These are phyloP conservation scores for Cordylochernes scorpioides DNA, from an alignment of 2,888 invertebrate genomes.

Conservation along the genomic window DNA sequence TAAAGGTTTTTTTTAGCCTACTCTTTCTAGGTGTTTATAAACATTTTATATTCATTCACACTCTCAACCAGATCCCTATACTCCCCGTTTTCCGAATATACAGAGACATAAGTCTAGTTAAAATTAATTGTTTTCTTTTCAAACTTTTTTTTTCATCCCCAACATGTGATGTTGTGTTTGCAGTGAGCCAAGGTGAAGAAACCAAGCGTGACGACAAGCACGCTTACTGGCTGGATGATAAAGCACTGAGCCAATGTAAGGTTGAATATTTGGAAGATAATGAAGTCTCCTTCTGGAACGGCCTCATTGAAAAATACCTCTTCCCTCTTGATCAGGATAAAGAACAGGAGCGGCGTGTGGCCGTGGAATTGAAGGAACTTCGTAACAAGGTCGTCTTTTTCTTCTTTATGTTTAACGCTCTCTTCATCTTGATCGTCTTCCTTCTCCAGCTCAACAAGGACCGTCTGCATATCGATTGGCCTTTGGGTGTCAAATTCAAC, in stretches of 20 bases:
- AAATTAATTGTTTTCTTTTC: slow-evolving; percentile 1
- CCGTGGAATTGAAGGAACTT: slow-evolving; percentile 68
- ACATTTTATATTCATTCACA: no score
- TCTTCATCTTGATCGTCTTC: slow-evolving; percentile 94
- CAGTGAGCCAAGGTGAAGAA: no score
- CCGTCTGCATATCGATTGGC: slow-evolving; percentile 83
- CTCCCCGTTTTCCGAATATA: no score
- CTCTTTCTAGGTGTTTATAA: no score
- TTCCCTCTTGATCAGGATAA: slow-evolving; percentile 79
- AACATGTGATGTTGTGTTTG: no score
- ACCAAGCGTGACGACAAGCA: slow-evolving; percentile 58
- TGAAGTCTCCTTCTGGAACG: slow-evolving; percentile 78
- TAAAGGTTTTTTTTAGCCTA: no score
- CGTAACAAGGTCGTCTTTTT: slow-evolving; percentile 81
- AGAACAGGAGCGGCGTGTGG: slow-evolving; percentile 67
- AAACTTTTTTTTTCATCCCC: no score
- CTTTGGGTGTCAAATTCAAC: slow-evolving; percentile 74
- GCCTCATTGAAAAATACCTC: slow-evolving; percentile 74
- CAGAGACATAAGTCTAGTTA: not conserved
- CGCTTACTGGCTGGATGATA: slow-evolving; percentile 82
- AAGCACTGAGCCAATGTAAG: slow-evolving; percentile 61
- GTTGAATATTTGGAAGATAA: slow-evolving; percentile 57
- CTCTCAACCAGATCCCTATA: no score
- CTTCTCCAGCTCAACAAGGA: slow-evolving; percentile 95
- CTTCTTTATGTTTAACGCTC: slow-evolving; percentile 95